Evolutionary conservation across 2,888 invertebrate species (phyloP).

Genomic region (Aporophyla lueneburgensis): DNA sequence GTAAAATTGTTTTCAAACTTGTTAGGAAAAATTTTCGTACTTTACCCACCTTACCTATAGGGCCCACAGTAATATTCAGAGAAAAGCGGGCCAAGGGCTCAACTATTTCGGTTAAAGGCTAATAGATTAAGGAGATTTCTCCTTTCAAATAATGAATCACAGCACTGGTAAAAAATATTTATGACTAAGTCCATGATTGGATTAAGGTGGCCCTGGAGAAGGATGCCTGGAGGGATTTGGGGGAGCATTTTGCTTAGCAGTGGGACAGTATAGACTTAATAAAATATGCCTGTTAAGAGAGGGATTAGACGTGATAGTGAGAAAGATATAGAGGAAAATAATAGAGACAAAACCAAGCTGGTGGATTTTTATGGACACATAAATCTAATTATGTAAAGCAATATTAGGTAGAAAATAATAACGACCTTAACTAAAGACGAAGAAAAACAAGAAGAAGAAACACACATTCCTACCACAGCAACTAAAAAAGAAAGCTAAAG

Average conservation of each 20-base stretch:
- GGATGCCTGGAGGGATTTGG: too few relatives aligned
- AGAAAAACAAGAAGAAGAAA: not conserved
- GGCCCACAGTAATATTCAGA: too few relatives aligned
- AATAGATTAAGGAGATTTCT: not conserved
- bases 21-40: not conserved
- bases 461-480: conserved; percentile 13
- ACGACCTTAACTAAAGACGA: not conserved
- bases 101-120: not conserved
- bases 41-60: not conserved
- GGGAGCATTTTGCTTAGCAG: too few relatives aligned
- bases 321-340: not conserved
- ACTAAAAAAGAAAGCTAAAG: conserved; percentile 22
- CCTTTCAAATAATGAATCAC: not conserved
- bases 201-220: too few relatives aligned
- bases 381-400: not conserved
- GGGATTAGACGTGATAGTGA: not conserved
- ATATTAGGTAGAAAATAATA: not conserved
- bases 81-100: too few relatives aligned
- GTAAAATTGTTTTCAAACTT: not conserved
- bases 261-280: too few relatives aligned
- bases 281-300: not conserved
- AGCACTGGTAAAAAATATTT: not conserved
- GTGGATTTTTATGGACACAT: not conserved
- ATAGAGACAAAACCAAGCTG: not conserved
- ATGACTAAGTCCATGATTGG: not conserved